These are phyloP conservation scores for Sebastiscus tertius DNA, from an alignment of 2,797 vertebrate species.

Conservation along the genomic window DNA sequence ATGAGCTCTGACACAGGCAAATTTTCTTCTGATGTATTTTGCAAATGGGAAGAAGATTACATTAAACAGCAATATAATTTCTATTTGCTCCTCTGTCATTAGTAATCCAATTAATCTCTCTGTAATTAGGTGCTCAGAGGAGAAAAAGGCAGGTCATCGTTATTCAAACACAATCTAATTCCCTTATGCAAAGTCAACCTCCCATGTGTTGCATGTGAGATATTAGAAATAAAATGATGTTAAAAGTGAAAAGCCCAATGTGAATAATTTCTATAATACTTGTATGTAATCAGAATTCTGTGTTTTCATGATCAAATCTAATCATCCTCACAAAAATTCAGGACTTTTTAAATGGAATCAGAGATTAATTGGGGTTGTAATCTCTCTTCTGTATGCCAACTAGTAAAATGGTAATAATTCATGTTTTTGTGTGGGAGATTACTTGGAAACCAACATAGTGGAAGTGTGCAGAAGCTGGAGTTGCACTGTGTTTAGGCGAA, in stretches of 20 bases:
- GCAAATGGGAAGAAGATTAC: neutral
- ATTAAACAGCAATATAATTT: neutral
- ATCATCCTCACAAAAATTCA: neutral
- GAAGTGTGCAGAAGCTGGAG: constrained; percentile 7
- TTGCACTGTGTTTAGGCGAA: neutral
- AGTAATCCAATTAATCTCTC: neutral
- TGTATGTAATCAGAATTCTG: neutral
- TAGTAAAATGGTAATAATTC: neutral
- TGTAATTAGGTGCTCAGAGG: neutral
- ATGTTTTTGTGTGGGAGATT: neutral
- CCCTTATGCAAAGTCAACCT: neutral
- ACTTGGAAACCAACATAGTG: neutral
- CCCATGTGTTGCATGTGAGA: neutral
- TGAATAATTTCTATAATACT: neutral
- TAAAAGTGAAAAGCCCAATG: constrained; percentile 36
- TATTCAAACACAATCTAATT: constrained; percentile 11
- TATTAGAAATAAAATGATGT: neutral
- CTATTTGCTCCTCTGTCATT: neutral
- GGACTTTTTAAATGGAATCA: constrained; percentile 35
- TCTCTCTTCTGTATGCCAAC: neutral
- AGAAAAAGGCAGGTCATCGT: neutral
- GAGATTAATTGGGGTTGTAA: neutral
- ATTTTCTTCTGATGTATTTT: neutral
- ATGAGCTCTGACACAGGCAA: neutral
- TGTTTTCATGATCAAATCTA: neutral